phyloP scores from a whole-genome alignment of 2,797 vertebrate genomes.

The Schizopygopsis malacanthus region DNA sequence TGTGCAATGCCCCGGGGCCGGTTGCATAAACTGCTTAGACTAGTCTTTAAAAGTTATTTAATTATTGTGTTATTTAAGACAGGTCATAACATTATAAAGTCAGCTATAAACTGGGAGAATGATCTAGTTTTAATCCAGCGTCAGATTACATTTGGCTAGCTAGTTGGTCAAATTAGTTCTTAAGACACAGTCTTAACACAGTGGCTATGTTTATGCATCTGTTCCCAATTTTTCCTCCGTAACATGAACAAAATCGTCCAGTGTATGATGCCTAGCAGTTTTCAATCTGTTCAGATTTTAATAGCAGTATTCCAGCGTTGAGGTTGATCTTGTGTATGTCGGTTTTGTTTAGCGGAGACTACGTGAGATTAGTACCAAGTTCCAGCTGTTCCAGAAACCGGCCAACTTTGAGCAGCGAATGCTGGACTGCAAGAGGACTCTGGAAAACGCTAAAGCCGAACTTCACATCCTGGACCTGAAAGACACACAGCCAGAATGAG shows the following conservation, averaged over 20 bases:
- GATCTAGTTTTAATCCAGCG: too few species aligned
- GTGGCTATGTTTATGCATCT: neutral
- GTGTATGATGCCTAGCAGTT: neutral
- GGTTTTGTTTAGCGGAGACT: conserved; percentile 86
- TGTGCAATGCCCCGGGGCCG: too few species aligned
- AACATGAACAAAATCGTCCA: neutral
- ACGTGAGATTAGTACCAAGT: conserved; percentile 94
- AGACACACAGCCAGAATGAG: conserved; percentile 87
- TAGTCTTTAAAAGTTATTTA: neutral
- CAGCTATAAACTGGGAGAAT: too few species aligned
- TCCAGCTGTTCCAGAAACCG: conserved; percentile 98
- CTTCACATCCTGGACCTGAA: conserved; percentile 87
- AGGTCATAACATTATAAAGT: too few species aligned
- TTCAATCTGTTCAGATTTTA: neutral
- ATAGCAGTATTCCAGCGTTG: too few species aligned
- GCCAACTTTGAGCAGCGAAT: conserved; percentile 99
- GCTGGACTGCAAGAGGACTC: conserved; percentile 92
- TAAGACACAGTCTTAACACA: neutral
- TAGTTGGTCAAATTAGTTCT: neutral
- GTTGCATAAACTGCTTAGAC: neutral
- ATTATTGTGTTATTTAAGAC: too few species aligned
- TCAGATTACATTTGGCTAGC: neutral
- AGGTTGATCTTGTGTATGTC: neutral
- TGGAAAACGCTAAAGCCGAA: conserved; percentile 90
- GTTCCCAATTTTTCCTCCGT: neutral